These are phyloP conservation scores for Drosophila arizonae DNA, from an alignment of 1,140 invertebrate genomes.

Conservation along the genomic window DNA sequence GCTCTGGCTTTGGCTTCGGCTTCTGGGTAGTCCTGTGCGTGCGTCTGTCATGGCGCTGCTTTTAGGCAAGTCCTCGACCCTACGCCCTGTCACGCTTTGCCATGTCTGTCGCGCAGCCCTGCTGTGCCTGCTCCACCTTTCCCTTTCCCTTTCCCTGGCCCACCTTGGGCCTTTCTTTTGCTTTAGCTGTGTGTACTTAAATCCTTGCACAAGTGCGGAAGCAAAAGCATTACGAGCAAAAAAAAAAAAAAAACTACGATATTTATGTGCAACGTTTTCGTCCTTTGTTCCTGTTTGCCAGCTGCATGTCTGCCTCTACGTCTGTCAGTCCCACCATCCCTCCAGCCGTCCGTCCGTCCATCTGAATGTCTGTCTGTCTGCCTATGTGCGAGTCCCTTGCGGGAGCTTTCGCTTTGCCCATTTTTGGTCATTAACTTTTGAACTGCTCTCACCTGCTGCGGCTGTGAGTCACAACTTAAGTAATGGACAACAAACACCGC, in stretches of 20 bases:
- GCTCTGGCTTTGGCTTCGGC: not conserved
- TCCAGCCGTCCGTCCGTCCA: not conserved
- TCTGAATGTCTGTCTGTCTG: conserved; percentile 10
- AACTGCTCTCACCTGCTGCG: conserved; percentile 59
- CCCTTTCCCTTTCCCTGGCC: not conserved
- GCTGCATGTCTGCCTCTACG: conserved; percentile 23
- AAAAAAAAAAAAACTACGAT: conserved; percentile 33
- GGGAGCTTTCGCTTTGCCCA: conserved; percentile 34
- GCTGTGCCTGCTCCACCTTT: not conserved
- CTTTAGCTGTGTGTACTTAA: conserved; percentile 21
- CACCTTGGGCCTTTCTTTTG: not conserved
- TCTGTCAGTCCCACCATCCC: conserved; percentile 10
- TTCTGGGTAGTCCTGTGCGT: conserved; percentile 4
- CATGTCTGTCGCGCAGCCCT: conserved; percentile 11
- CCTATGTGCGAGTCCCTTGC: conserved; percentile 16
- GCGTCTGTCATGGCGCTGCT: conserved; percentile 28
- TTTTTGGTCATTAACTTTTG: conserved; percentile 79
- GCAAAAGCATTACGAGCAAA: conserved; percentile 62
- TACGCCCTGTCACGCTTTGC: conserved; percentile 5
- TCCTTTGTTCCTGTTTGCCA: conserved; percentile 37
- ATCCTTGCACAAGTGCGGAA: conserved; percentile 60
- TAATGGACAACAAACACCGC: conserved; percentile 43
- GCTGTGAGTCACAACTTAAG: conserved; percentile 38
- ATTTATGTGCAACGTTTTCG: conserved; percentile 51
- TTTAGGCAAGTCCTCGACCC: conserved; percentile 41